phyloP scores from a whole-genome alignment of 1,140 invertebrate species.

The Musca vetustissima region DNA sequence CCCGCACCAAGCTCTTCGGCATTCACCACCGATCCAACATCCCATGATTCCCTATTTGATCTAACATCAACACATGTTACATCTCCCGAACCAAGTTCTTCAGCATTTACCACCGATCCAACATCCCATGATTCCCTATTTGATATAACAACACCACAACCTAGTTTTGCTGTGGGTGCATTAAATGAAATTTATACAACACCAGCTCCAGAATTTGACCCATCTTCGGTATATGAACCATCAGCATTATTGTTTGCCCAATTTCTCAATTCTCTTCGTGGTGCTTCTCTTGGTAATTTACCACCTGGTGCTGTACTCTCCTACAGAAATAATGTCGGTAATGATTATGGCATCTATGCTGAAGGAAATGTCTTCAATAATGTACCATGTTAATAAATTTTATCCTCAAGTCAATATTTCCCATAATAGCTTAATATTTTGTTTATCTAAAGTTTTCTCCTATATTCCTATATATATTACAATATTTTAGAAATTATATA shows the following conservation, averaged over 20 bases:
- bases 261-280: no score
- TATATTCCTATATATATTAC: no score
- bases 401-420: no score
- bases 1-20: not conserved
- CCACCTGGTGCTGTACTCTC: no score
- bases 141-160: not conserved
- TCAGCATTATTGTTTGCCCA: not conserved
- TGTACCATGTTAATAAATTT: no score
- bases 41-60: not conserved
- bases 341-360: no score
- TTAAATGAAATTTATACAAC: not conserved
- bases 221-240: not conserved
- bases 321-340: no score
- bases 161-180: not conserved
- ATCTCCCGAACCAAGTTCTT: not conserved
- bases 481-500: no score
- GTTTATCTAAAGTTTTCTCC: no score
- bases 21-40: not conserved
- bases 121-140: not conserved
- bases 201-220: not conserved
- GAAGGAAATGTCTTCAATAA: no score
- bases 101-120: not conserved
- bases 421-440: no score
- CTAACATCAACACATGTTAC: not conserved
- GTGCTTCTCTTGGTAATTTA: no score